These are phyloP conservation scores for Mactromeris polynyma DNA, from an alignment of 2,888 invertebrate species.

Conservation along the genomic window DNA sequence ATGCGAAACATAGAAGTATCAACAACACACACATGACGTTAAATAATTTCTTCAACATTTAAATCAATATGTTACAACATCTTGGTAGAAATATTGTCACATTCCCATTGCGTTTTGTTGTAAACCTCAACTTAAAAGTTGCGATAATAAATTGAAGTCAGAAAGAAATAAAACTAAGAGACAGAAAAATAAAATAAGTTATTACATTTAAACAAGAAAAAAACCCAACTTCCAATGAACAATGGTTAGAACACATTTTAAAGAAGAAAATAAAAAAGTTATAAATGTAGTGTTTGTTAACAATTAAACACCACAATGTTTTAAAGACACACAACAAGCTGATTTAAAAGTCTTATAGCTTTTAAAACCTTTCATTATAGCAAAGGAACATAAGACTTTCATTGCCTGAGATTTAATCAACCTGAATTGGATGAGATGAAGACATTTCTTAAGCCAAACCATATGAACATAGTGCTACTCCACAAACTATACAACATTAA, in stretches of 20 bases:
- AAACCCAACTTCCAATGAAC: background rate
- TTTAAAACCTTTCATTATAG: too few relatives aligned
- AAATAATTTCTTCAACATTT: background rate
- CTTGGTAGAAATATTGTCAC: background rate
- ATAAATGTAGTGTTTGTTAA: background rate
- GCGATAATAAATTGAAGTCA: background rate
- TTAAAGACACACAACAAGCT: too few relatives aligned
- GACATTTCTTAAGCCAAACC: too few relatives aligned
- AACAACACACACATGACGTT: background rate
- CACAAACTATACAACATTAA: too few relatives aligned
- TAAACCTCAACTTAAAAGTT: background rate
- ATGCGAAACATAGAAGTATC: background rate
- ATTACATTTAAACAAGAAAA: background rate
- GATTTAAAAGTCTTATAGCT: too few relatives aligned
- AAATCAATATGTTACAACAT: background rate
- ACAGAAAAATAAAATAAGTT: constrained; percentile 15
- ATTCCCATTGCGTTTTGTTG: background rate
- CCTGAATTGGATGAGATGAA: too few relatives aligned
- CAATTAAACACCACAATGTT: too few relatives aligned
- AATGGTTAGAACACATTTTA: background rate
- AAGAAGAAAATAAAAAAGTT: background rate
- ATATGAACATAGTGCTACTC: too few relatives aligned
- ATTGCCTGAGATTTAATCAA: too few relatives aligned
- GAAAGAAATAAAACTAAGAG: background rate
- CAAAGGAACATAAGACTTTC: too few relatives aligned